Conservation (phyloP, 2,888 invertebrate genomes). For the Drosophila yooni region DNA sequence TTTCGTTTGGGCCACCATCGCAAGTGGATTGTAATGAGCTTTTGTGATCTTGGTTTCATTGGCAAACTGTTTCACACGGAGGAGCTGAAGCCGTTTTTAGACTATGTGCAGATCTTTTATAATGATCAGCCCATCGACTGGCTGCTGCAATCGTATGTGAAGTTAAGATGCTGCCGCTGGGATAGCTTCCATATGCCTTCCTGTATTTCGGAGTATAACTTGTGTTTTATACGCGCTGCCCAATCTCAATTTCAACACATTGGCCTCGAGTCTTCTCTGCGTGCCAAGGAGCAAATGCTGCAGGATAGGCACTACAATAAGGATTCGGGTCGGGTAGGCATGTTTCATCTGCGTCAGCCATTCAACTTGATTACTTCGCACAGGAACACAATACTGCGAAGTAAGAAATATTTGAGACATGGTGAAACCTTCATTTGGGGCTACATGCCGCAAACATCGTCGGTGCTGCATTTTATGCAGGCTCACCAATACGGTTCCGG, state of each 20-base stretch:
- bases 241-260: constrained; percentile 59
- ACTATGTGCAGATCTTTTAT: constrained; percentile 41
- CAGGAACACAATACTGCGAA: neutral
- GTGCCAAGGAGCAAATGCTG: constrained; percentile 26
- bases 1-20: constrained; percentile 38
- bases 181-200: constrained; percentile 10
- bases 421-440: constrained; percentile 64
- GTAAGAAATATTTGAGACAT: neutral
- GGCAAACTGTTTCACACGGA: constrained; percentile 54
- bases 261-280: constrained; percentile 50
- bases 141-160: constrained; percentile 53
- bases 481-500: constrained; percentile 7
- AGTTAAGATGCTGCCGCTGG: constrained; percentile 48
- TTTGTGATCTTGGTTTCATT: constrained; percentile 51
- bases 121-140: constrained; percentile 64
- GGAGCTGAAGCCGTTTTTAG: constrained; percentile 38
- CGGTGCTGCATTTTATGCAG: constrained; percentile 24
- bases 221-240: constrained; percentile 13
- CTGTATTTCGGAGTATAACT: constrained; percentile 21
- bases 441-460: constrained; percentile 54
- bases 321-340: constrained; percentile 5
- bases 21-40: constrained; percentile 55
- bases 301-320: constrained; percentile 11
- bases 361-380: constrained; percentile 37
- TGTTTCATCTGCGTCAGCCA: constrained; percentile 52